Conservation (phyloP, 2,113 vertebrate genomes). For the Typhlomys cinereus region DNA sequence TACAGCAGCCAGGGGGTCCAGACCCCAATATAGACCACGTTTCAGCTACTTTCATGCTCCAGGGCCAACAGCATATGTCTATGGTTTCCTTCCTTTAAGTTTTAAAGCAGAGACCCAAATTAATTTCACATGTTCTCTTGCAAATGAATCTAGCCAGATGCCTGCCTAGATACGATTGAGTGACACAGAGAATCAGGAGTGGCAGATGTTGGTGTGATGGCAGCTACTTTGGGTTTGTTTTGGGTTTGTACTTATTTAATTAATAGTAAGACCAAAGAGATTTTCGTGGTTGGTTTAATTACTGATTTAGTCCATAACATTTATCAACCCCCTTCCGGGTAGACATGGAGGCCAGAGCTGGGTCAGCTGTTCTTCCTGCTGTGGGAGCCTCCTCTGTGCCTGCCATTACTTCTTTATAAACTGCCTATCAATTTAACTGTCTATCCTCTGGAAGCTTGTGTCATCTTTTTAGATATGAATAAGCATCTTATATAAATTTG, state of each 20-base stretch:
- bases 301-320: conserved; percentile 19
- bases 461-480: not conserved
- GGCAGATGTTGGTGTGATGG: not conserved
- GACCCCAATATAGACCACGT: too few relatives aligned
- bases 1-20: too few relatives aligned
- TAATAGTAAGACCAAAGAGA: conserved; percentile 1
- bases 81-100: not conserved
- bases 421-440: not conserved
- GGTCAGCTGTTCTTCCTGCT: not conserved
- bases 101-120: conserved; percentile 13
- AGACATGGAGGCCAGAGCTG: not conserved
- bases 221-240: not conserved
- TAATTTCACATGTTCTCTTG: not conserved
- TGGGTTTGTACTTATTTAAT: conserved; percentile 34
- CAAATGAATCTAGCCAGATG: not conserved
- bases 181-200: not conserved
- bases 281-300: not conserved
- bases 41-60: too few relatives aligned
- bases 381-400: not conserved
- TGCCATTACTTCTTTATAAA: not conserved
- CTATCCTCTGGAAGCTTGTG: not conserved
- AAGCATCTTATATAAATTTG: conserved; percentile 22
- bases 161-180: not conserved
- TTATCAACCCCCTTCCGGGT: not conserved
- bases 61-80: too few relatives aligned